Base-by-base conservation (phyloP, 2,888 invertebrate species). In the Clusia tigrina region DNA sequence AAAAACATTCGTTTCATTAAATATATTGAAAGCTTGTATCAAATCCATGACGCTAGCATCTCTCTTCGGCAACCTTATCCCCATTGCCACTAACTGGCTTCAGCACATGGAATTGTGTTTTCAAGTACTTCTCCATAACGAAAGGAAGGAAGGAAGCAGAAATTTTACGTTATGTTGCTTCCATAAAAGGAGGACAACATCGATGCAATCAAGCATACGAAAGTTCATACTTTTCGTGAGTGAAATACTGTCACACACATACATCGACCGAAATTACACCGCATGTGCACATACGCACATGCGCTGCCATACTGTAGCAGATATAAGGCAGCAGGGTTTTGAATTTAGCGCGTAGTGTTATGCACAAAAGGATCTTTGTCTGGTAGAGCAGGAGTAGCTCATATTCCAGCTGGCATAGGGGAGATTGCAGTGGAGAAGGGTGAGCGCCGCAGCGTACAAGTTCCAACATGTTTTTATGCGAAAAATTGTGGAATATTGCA, bases 91-190 rank as follows among this genome's bases (percentile, higher is more conserved):
- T 12, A 32, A 32, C 53, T 23, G 17, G 15, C 53, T 15, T 18
- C 24, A 25, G 9, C 20, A 17, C 18, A 54, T 15, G 9, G 20
- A 12, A n/a, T n/a, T n/a, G n/a, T n/a, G n/a, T n/a, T n/a, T 26
- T 42, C 22, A 9, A 12, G 54, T 56, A 38, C 5, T 54, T 54
- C n/a, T 23, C 15, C 46, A 9, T 32, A 12, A 12, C 6, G 5
- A 32, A 32, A 5, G 32, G 32, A 32, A 22, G 18, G 17, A 26
- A 25, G 58, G 26, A 48, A 51, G 17, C 51, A 58, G 12, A 23
- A 58, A 51, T 24, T 58, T 37, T 18, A 58, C 52, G 52, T 58
- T 52, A 57, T 58, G 37, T 32, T 58, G 58, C 52, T 52, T 23
- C 22, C 38, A 24, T 51, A 15, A 51, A 58, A 58, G 58, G 26